Base-by-base conservation (phyloP, 2,113 vertebrate genomes). In the Boleophthalmus pectinirostris region DNA sequence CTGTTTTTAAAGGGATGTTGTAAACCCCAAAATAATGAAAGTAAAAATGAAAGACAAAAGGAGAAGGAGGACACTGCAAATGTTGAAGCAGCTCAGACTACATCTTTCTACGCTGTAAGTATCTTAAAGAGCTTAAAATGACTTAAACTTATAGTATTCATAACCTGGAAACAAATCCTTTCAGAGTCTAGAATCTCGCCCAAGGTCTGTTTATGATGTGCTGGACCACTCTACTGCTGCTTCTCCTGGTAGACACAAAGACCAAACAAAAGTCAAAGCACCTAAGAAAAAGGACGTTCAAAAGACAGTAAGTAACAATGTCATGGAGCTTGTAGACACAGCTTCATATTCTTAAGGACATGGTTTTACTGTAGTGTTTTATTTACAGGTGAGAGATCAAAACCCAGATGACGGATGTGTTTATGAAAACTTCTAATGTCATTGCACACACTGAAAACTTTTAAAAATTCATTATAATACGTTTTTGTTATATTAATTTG, bases 171-270 rank as follows among this genome's bases (percentile, higher is more conserved):
- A 68, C 23, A 75, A n/a, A 49, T 66, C 78, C 4, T 86, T 24
- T 58, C 81, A 94, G 93, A 84, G 81, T 38, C 86, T 94, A 0
- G 78, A 90, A 49, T 3, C 72, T 75, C 86, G 80, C 9, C 65
- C 90, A 29, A 56, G 68, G 53, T 93, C 92, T 24, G 81, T 94
- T 84, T 94, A 94, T 80, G 92, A 89, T 9, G 90, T 84, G 33
- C 51, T 94, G 72, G 80, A 89, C 66, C 74, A 2, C 16, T 84
- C 87, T 23, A 38, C 56, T 33, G 15, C 58, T 61, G 14, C 25
- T 61, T 29, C 77, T 60, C 45, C 63, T 43, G 73, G 54, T 3
- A 58, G 0, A 20, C 66, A 72, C 11, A 38, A 54, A 1, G 46
- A 69, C 9, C 57, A 68, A 65, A 38, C 15, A 12, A 61, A 58